Evolutionary conservation across 1,140 invertebrate genomes (phyloP).

Genomic region (Zaprionus inermis): DNA sequence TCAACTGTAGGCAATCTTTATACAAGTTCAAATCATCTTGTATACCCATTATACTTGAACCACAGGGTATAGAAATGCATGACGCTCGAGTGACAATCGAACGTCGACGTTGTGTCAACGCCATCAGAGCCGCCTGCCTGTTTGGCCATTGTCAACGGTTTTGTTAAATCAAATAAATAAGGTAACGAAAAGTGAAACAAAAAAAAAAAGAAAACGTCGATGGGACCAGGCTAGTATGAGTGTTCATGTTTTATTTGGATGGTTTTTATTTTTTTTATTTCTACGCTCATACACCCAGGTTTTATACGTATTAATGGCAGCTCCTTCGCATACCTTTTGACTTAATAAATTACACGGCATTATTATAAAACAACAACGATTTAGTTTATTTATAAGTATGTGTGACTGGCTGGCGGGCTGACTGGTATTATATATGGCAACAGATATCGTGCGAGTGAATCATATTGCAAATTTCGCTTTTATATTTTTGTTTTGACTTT

Average conservation of each 20-base stretch:
- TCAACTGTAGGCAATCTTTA: not conserved
- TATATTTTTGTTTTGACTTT: slow-evolving; percentile 64
- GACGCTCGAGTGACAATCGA: slow-evolving; percentile 23
- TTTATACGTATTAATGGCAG: slow-evolving; percentile 51
- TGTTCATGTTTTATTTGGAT: slow-evolving; percentile 35
- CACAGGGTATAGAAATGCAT: slow-evolving; percentile 21
- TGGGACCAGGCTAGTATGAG: slow-evolving; percentile 26
- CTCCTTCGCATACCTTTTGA: slow-evolving; percentile 51
- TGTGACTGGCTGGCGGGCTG: not conserved
- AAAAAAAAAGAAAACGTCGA: slow-evolving; percentile 35
- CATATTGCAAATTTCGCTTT: slow-evolving; percentile 71
- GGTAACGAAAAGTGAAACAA: slow-evolving; percentile 58
- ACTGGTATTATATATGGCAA: slow-evolving; percentile 12
- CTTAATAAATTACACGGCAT: slow-evolving; percentile 63
- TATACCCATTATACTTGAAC: not conserved
- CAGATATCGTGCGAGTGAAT: slow-evolving; percentile 64
- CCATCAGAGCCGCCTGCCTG: slow-evolving; percentile 41
- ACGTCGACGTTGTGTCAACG: slow-evolving; percentile 62
- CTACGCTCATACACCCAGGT: slow-evolving; percentile 7
- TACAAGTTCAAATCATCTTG: too few relatives aligned
- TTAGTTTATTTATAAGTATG: slow-evolving; percentile 42
- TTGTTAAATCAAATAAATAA: slow-evolving; percentile 55
- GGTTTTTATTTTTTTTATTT: slow-evolving; percentile 10
- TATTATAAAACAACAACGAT: slow-evolving; percentile 43
- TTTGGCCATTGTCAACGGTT: slow-evolving; percentile 56